Percentiles rank a stretch among this genome's conserved stretches.
Evolutionary conservation across 1,140 invertebrate genomes (phyloP).

Genomic region (Hycleus cichorii): DNA sequence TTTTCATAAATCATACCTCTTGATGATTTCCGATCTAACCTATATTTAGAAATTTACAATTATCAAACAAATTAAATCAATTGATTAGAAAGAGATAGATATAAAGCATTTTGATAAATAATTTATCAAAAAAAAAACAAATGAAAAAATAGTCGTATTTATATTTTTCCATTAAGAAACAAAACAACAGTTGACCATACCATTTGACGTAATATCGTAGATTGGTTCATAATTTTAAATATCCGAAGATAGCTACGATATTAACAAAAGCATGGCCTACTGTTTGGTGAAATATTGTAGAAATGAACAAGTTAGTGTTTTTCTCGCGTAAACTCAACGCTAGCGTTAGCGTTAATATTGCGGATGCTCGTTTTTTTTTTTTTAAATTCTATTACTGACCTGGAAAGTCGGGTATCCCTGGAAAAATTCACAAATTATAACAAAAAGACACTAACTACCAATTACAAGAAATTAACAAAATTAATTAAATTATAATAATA

Average conservation of each 20-base stretch:
- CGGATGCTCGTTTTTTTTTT: too few species aligned
- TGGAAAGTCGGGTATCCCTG: slow-evolving; percentile 22
- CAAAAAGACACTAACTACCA: not conserved
- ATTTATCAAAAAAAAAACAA: not conserved
- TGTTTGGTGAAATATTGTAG: not conserved
- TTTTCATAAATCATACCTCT: slow-evolving; percentile 86
- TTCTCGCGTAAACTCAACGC: too few species aligned
- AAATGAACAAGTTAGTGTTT: not conserved
- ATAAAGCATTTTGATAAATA: not conserved
- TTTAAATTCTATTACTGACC: slow-evolving; percentile 9
- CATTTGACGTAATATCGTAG: too few species aligned
- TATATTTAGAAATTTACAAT: slow-evolving; percentile 34
- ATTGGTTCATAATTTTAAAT: too few species aligned
- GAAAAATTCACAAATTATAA: slow-evolving; percentile 16
- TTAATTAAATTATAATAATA: not conserved
- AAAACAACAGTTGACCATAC: not conserved
- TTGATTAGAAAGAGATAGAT: not conserved
- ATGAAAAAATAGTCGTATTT: too few species aligned
- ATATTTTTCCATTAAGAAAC: too few species aligned
- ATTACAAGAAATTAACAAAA: not conserved
- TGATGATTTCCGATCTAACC: slow-evolving; percentile 74
- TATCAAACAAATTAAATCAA: not conserved
- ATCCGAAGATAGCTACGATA: not conserved
- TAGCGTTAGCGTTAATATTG: too few species aligned
- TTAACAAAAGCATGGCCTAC: not conserved